A percentile compares a stretch with the other conserved stretches of the same genome.
phyloP scores from a whole-genome alignment of 2,113 vertebrate species.

The Tor tambroides region DNA sequence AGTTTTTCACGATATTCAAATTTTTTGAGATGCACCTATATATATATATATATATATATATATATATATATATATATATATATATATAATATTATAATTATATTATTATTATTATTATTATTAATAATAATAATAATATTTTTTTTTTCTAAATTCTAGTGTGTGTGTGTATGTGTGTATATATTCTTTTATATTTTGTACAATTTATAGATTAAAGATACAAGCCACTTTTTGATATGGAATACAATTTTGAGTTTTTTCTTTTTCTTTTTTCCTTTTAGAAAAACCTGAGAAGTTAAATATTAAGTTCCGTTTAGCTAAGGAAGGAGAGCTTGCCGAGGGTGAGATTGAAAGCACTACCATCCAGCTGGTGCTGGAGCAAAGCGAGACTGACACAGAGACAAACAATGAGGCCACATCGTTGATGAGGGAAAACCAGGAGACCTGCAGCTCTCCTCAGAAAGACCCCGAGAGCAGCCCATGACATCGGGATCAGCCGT shows the following conservation, averaged over 20 bases:
- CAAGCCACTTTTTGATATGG: too few relatives aligned
- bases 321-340: slow-evolving; percentile 67
- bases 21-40: too few relatives aligned
- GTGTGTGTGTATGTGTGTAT: too few relatives aligned
- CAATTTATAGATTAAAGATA: not conserved
- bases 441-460: slow-evolving; percentile 23
- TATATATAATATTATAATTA: too few relatives aligned
- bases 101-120: too few relatives aligned
- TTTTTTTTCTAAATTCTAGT: too few relatives aligned
- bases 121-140: too few relatives aligned
- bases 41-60: too few relatives aligned
- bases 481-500: slow-evolving; percentile 30
- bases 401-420: not conserved
- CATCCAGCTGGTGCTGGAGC: slow-evolving; percentile 72
- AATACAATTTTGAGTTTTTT: too few relatives aligned
- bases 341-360: slow-evolving; percentile 57
- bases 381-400: slow-evolving; percentile 45
- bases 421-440: not conserved
- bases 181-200: not conserved
- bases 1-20: too few relatives aligned
- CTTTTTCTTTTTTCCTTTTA: slow-evolving; percentile 44
- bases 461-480: slow-evolving; percentile 30
- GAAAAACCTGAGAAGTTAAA: slow-evolving; percentile 74
- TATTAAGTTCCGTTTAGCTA: slow-evolving; percentile 75
- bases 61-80: too few relatives aligned